Base-by-base conservation (phyloP, 2,113 vertebrate genomes). In the Thymallus thymallus region DNA sequence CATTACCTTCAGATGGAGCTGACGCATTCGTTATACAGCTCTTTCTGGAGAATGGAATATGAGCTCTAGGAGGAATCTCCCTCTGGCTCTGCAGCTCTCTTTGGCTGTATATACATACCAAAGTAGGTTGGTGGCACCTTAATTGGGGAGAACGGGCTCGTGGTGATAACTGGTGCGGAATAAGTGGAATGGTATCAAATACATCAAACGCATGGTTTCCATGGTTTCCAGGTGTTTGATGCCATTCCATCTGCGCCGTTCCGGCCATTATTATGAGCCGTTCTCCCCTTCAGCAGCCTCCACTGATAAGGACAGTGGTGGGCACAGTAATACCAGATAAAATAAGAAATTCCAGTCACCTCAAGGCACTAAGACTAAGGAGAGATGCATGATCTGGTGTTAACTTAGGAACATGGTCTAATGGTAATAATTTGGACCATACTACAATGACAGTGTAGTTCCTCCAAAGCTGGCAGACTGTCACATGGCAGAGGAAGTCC, bases 1-100 rank as follows among this genome's bases (percentile, higher is more conserved):
- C 2, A 0, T 78, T 69, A 75, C 92, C 93, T 88, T 86, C 75
- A 93, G 93, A 91, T 93, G 93, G 93, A 83, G 86, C 86, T 89
- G 85, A 85, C 91, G 90, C 86, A 91, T 84, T 88, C 88, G 84
- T 86, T 89, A 89, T 91, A 83, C 76, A 75, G 51, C 30, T 68
- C 20, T 10, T 22, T 24, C 29, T 3, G 6, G 6, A 3, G 35
- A 35, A 4, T 20, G n/a, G 20, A 16, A 3, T 51, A 64, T 72
- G 51, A 63, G 23, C 45, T 6, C 13, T 41, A 16, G 63, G 55
- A 68, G 64, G 23, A 56, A 30, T 48, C 23, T 76, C 46, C 29
- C n/a, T 16, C 26, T 48, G 4, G n/a, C 56, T 55, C 58, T 3
- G 35, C 35, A 41, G 32, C 24, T 41, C 61, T 76, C 66, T 58